Base-by-base conservation (phyloP, 1,140 invertebrate genomes). In the Drosophila truncata region DNA sequence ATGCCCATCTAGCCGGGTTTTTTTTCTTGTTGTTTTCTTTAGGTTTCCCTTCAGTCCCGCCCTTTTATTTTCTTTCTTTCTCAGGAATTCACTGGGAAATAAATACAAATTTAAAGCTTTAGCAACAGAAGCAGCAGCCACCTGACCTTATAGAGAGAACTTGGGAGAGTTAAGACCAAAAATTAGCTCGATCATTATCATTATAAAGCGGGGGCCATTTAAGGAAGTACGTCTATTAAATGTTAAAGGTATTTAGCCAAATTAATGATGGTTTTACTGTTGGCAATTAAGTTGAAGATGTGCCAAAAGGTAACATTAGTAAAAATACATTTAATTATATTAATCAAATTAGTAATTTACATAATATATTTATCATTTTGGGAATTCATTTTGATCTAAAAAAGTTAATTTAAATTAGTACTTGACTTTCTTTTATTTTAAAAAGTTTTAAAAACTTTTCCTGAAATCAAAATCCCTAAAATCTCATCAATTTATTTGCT, bases 1-100 rank as follows among this genome's bases (percentile, higher is more conserved):
- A 44, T 54, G 67, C 66, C 66, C 69, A 71, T 72, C 70, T 60
- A 72, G 67, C 69, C 52, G 52, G 52, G 20, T 16, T 72, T 23
- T n/a, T n/a, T n/a, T n/a, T n/a, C n/a, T 70, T 10, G 20, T 46
- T 31, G 31, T 14, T 35, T 35, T 33, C 18, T n/a, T 60, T 46
- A n/a, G 29, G 11, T 50, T 31, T 14, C 31, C 63, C n/a, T 31
- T 29, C 47, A 31, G 23, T 47, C 23, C 20, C 33, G 52, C 52
- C 52, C 52, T 55, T 69, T 49, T 47, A 14, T 66, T 39, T 39
- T 29, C 11, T 67, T 67, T 66, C 44, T 49, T 16, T 47, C 18
- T 37, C 11, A n/a, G 23, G 20, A 37, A 55, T 55, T 16, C 13
- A 23, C 18, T 23, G 7, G 7, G 20, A 46, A 46, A 23, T 6